These are phyloP conservation scores for Agrotis clavis DNA, from an alignment of 2,888 invertebrate genomes.

Conservation along the genomic window DNA sequence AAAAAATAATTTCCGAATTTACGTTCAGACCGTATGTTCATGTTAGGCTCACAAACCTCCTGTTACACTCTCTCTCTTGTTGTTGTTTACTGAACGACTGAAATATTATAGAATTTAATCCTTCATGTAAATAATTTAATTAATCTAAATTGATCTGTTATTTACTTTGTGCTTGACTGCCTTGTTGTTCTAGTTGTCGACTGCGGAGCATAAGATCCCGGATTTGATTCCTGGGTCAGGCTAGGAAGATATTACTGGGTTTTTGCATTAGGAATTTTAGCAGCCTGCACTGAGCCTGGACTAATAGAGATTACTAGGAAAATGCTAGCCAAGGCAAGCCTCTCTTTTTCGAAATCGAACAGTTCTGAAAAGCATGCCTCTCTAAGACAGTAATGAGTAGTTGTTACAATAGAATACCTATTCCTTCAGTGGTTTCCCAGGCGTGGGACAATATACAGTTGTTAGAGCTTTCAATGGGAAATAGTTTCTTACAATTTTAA, in stretches of 20 bases:
- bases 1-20: background rate
- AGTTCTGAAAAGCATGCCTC: background rate
- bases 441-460: conserved; percentile 29
- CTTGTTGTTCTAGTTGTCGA: too few relatives aligned
- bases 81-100: background rate
- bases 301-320: too few relatives aligned
- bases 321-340: too few relatives aligned
- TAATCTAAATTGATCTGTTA: too few relatives aligned
- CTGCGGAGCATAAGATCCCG: too few relatives aligned
- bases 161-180: too few relatives aligned
- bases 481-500: conserved; percentile 1
- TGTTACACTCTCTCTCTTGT: too few relatives aligned
- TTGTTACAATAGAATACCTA: conserved; percentile 15
- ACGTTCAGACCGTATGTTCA: background rate
- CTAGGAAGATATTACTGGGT: too few relatives aligned
- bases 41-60: background rate
- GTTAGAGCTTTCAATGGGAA: conserved; percentile 28
- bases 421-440: conserved; percentile 9
- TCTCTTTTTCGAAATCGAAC: background rate
- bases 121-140: background rate
- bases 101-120: background rate
- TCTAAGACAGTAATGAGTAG: background rate
- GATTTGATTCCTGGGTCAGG: too few relatives aligned
- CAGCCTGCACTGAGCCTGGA: too few relatives aligned
- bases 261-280: too few relatives aligned